Percentiles rank a stretch among this genome's conserved stretches.
phyloP scores from a whole-genome alignment of 2,888 invertebrate genomes.

The Ceraclea dissimilis region DNA sequence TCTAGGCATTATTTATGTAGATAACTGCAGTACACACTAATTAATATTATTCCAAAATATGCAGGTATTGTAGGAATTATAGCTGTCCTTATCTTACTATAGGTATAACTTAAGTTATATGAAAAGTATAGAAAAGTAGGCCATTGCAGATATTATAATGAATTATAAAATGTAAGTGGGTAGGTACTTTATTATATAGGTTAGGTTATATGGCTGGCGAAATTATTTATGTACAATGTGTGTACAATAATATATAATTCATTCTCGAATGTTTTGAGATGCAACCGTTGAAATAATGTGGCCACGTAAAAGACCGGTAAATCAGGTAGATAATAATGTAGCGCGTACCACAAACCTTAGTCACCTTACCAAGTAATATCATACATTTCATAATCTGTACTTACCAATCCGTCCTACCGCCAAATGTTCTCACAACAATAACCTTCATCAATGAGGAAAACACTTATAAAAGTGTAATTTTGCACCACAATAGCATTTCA shows the following conservation, averaged over 20 bases:
- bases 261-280: constrained; percentile 3
- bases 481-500: not conserved
- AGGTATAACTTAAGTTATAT: too few species aligned
- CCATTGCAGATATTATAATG: not conserved
- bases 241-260: not conserved
- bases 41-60: too few species aligned
- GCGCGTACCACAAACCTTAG: not conserved
- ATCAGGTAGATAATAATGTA: constrained; percentile 6
- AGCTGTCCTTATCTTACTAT: too few species aligned
- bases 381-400: not conserved
- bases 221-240: not conserved
- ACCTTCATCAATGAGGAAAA: not conserved
- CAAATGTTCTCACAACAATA: not conserved
- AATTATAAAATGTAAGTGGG: too few species aligned
- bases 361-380: not conserved
- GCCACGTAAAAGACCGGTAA: constrained; percentile 2
- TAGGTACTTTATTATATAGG: not conserved
- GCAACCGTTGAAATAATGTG: not conserved
- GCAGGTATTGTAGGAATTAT: too few species aligned
- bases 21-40: too few species aligned
- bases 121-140: too few species aligned
- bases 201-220: not conserved
- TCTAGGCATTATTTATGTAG: too few species aligned
- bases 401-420: constrained; percentile 6
- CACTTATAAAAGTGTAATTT: not conserved